Evolutionary conservation across 2,797 vertebrate genomes (phyloP).

Genomic region (Tinamus major): DNA sequence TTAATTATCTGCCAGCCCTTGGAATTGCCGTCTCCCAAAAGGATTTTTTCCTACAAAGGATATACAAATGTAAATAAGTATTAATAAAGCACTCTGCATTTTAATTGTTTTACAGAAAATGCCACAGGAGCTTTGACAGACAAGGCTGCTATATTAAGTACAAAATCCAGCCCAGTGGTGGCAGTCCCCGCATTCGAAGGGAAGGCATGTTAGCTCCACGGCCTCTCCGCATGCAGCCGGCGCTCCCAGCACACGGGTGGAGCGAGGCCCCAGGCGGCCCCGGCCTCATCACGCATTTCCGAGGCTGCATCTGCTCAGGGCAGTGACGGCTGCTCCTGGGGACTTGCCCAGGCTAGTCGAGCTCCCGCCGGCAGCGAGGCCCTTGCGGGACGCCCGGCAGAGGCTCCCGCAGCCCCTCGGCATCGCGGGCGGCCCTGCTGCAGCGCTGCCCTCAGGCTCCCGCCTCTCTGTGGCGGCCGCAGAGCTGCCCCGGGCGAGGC

Average conservation of each 20-base stretch:
- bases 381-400: neutral
- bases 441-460: too few relatives aligned
- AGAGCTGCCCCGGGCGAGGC: too few relatives aligned
- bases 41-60: neutral
- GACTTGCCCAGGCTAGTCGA: constrained; percentile 20
- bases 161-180: neutral
- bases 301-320: neutral
- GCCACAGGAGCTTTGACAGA: neutral
- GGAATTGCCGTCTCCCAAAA: neutral
- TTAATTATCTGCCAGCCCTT: neutral
- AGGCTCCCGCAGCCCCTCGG: too few relatives aligned
- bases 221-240: fast-evolving
- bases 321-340: constrained; percentile 13
- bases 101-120: neutral
- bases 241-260: neutral
- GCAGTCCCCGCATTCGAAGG: neutral
- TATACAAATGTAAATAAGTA: neutral
- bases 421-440: too few relatives aligned
- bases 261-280: neutral
- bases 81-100: neutral
- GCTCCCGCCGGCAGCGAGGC: neutral
- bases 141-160: neutral
- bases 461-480: fast-evolving
- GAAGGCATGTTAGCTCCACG: neutral
- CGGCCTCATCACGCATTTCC: neutral